Evolutionary conservation across 2,797 vertebrate species (phyloP).

Genomic region (Novumbra hubbsi): DNA sequence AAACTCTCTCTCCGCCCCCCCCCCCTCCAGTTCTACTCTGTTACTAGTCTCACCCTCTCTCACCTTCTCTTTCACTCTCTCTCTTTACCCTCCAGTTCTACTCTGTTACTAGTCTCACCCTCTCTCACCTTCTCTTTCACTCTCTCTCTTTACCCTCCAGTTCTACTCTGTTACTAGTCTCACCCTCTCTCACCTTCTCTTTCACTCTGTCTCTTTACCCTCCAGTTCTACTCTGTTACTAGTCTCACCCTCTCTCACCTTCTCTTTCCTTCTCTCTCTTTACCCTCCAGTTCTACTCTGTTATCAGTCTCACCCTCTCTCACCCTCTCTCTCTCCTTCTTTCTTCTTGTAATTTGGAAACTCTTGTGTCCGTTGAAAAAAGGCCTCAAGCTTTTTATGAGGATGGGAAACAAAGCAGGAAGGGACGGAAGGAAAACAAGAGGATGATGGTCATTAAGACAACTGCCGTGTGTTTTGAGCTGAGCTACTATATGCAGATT

Average conservation of each 20-base stretch:
- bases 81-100: neutral
- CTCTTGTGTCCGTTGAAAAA: slow-evolving; percentile 22
- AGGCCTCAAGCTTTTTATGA: slow-evolving; percentile 10
- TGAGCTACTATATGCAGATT: slow-evolving; percentile 33
- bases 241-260: neutral
- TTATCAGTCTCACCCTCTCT: neutral
- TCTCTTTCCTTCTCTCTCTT: neutral
- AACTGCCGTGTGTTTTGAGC: slow-evolving; percentile 51
- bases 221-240: neutral
- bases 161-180: neutral
- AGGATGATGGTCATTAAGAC: slow-evolving; percentile 64
- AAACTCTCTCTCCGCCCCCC: neutral
- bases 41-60: neutral
- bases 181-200: neutral
- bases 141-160: neutral
- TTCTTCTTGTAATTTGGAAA: slow-evolving; percentile 45
- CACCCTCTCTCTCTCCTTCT: neutral
- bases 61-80: neutral
- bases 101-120: neutral
- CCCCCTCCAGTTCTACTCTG: neutral
- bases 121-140: neutral
- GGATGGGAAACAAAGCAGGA: neutral
- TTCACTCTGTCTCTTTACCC: neutral
- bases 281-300: neutral
- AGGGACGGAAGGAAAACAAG: slow-evolving; percentile 17